phyloP scores from a whole-genome alignment of 2,797 vertebrate genomes.

The Thalassophryne amazonica region DNA sequence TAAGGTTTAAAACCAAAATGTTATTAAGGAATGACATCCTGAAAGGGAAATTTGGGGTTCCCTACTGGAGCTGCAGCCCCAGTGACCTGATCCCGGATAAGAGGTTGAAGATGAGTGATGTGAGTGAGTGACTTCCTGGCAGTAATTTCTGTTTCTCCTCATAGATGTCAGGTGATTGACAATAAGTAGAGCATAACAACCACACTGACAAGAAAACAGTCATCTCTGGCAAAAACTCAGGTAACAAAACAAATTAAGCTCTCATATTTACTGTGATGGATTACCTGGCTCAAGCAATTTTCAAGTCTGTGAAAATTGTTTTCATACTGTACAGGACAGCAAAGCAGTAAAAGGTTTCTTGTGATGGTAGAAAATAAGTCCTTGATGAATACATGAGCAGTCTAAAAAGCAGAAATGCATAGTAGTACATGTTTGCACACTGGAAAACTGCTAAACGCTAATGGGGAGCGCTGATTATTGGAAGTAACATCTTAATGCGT shows the following conservation, averaged over 20 bases:
- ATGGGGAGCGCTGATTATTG: neutral
- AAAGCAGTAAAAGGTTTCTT: conserved; percentile 46
- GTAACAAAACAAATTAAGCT: conserved; percentile 78
- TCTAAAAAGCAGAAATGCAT: neutral
- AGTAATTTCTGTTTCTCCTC: conserved; percentile 4
- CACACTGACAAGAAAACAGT: conserved; percentile 36
- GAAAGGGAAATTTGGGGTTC: too few relatives aligned
- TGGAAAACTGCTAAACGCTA: neutral
- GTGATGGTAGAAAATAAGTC: conserved; percentile 22
- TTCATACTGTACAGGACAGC: conserved; percentile 39
- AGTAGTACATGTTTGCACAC: conserved; percentile 6
- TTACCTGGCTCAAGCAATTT: conserved; percentile 45
- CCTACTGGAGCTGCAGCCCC: too few relatives aligned
- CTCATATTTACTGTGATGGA: conserved; percentile 48
- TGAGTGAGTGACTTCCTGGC: conserved; percentile 1
- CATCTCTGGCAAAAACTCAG: conserved; percentile 22
- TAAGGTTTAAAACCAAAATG: conserved; percentile 3
- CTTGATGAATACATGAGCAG: conserved; percentile 12
- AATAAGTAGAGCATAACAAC: conserved; percentile 13
- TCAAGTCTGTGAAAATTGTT: conserved; percentile 45
- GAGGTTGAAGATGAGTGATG: too few relatives aligned
- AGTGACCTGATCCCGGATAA: too few relatives aligned
- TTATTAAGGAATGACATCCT: too few relatives aligned
- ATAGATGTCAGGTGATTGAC: conserved; percentile 24
- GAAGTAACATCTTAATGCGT: neutral